These are phyloP conservation scores for Pelecanus crispus DNA, from an alignment of 2,113 vertebrate species.

Conservation along the genomic window DNA sequence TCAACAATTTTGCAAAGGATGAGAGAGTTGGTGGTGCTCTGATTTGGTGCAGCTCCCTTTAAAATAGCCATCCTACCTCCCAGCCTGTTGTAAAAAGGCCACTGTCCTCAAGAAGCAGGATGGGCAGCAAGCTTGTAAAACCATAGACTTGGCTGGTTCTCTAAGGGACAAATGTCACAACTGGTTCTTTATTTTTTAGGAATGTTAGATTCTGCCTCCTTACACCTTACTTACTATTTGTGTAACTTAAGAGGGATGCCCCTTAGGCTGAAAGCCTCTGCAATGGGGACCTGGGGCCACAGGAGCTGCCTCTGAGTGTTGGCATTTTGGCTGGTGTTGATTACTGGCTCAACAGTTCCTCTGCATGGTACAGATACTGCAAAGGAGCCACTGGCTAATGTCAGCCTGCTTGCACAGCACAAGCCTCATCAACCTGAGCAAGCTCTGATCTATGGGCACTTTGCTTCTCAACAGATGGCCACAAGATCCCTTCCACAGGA, in stretches of 20 bases:
- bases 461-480: background rate
- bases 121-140: background rate
- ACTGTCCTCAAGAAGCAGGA: background rate
- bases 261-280: background rate
- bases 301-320: background rate
- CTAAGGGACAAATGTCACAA: background rate
- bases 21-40: background rate
- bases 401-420: background rate
- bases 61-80: background rate
- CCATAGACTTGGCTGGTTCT: background rate
- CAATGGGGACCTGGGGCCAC: background rate
- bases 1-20: background rate
- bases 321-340: background rate
- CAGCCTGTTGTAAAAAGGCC: background rate
- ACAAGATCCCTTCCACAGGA: background rate
- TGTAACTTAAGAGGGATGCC: background rate
- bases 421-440: background rate
- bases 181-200: background rate
- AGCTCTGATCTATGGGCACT: background rate
- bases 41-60: background rate
- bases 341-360: background rate
- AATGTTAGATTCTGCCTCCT: background rate
- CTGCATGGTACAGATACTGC: background rate
- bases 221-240: background rate
- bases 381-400: background rate